These are phyloP conservation scores for Paramacrobiotus metropolitanus DNA, from an alignment of 1,140 invertebrate species.

Conservation along the genomic window DNA sequence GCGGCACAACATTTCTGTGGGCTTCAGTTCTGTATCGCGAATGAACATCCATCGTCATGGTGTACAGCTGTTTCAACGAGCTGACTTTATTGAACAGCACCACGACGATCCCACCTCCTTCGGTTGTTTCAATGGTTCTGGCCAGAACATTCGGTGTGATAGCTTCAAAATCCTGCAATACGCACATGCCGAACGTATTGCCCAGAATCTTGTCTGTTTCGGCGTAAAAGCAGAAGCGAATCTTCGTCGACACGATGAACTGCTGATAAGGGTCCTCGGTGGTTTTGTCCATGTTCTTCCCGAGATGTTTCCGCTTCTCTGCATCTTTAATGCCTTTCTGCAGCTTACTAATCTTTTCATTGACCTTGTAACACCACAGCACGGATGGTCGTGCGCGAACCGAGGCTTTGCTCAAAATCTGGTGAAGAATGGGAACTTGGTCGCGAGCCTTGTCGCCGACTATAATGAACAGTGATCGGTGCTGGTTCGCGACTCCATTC, in stretches of 20 bases:
- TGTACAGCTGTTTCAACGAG: conserved; percentile 80
- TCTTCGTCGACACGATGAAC: conserved; percentile 83
- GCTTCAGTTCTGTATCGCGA: conserved; percentile 78
- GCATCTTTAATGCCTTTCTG: conserved; percentile 63
- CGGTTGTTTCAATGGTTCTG: conserved; percentile 88
- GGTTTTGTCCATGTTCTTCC: conserved; percentile 59
- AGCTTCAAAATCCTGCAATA: conserved; percentile 80
- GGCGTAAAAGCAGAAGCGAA: conserved; percentile 85
- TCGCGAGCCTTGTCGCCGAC: conserved; percentile 87
- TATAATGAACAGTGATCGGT: conserved; percentile 73
- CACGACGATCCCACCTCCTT: conserved; percentile 84
- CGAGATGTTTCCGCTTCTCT: conserved; percentile 56
- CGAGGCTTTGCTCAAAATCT: conserved; percentile 80
- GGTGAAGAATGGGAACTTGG: conserved; percentile 86
- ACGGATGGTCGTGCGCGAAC: conserved; percentile 70
- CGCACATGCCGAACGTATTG: conserved; percentile 57
- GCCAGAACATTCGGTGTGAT: conserved; percentile 94
- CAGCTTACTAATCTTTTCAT: conserved; percentile 68
- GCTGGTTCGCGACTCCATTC: conserved; percentile 68
- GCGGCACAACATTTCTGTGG: conserved; percentile 63
- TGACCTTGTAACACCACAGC: conserved; percentile 97
- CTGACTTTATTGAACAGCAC: conserved; percentile 53
- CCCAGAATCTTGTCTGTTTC: conserved; percentile 95
- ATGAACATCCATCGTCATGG: conserved; percentile 97
- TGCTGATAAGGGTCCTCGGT: conserved; percentile 93